Evolutionary conservation across 2,113 vertebrate species (phyloP).

Genomic region (Excalfactoria chinensis): DNA sequence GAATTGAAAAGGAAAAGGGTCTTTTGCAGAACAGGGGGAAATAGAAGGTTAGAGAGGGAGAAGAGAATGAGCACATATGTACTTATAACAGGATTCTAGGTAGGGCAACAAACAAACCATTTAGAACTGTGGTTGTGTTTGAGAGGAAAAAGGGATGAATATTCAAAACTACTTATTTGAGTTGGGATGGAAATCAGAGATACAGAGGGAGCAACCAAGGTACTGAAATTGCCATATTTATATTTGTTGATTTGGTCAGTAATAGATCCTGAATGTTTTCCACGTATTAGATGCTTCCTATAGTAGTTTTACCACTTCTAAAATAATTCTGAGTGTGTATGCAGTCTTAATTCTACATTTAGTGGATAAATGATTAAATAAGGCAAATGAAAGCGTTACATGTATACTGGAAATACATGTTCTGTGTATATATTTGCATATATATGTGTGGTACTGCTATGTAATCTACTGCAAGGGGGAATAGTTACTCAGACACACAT

Average conservation of each 20-base stretch:
- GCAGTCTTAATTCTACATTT: neutral
- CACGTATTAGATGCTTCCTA: neutral
- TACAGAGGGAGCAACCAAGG: neutral
- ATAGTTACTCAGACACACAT: neutral
- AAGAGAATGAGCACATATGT: neutral
- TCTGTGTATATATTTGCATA: neutral
- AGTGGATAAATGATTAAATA: neutral
- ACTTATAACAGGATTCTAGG: neutral
- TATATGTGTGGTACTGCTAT: neutral
- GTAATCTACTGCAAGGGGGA: neutral
- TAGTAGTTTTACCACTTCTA: neutral
- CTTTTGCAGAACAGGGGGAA: neutral
- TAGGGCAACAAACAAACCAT: neutral
- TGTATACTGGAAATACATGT: neutral
- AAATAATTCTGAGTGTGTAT: neutral
- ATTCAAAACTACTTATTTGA: neutral
- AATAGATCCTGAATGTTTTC: neutral
- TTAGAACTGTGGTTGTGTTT: neutral
- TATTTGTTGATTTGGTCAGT: neutral
- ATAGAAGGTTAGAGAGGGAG: neutral
- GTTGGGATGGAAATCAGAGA: neutral
- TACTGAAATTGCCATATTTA: neutral
- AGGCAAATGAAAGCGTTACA: neutral
- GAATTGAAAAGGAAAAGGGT: neutral
- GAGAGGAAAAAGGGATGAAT: neutral